Evolutionary conservation across 2,888 invertebrate genomes (phyloP).

Genomic region (Pristionchus arcanus): DNA sequence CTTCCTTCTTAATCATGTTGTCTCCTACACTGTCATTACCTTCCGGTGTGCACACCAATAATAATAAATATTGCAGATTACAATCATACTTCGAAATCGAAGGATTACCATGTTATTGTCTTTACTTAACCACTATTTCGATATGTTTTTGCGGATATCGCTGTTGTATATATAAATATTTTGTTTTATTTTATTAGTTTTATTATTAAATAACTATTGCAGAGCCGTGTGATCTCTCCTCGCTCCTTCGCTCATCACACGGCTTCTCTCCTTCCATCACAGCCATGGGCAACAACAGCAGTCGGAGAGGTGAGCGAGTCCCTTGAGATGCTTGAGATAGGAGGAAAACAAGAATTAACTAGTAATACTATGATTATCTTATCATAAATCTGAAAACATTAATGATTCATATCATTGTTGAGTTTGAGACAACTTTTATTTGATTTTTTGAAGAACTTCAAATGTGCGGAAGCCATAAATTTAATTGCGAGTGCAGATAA

Average conservation of each 20-base stretch:
- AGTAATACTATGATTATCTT: background rate
- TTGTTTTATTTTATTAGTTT: background rate
- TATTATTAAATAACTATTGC: background rate
- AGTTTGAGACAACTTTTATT: too few species aligned
- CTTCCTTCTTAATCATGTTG: background rate
- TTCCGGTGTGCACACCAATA: background rate
- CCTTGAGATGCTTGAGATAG: background rate
- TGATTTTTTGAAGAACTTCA: too few species aligned
- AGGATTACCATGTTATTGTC: background rate
- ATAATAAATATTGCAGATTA: background rate
- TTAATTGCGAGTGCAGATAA: too few species aligned
- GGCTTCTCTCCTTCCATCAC: background rate
- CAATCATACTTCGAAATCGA: conserved; percentile 6
- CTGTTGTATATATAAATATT: background rate
- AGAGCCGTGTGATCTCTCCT: background rate
- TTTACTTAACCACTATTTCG: background rate
- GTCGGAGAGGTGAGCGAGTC: conserved; percentile 20
- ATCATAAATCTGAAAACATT: background rate
- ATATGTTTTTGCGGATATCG: background rate
- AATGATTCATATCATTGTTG: too few species aligned
- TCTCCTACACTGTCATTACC: background rate
- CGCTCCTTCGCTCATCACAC: background rate
- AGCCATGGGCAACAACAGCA: conserved; percentile 52
- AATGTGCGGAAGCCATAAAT: too few species aligned
- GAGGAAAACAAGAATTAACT: background rate